Percentiles rank a stretch among this genome's conserved stretches.
Conservation (phyloP, 1,140 invertebrate species). For the Hyles euphorbiae region DNA sequence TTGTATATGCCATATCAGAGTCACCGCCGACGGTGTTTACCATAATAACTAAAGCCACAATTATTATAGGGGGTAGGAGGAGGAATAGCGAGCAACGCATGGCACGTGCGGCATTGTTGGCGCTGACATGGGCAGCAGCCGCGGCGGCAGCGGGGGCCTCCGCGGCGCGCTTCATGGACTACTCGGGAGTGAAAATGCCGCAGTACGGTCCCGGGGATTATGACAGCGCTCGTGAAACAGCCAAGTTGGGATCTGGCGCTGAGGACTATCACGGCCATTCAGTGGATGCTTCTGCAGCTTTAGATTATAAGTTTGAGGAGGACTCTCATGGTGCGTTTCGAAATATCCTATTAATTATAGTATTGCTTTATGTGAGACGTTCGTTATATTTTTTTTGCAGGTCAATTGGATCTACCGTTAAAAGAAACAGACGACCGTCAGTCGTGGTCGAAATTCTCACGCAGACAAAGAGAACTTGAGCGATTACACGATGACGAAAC, state of each 20-base stretch:
- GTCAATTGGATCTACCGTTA: slow-evolving; percentile 1
- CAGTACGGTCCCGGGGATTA: slow-evolving; percentile 38
- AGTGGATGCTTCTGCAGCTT: slow-evolving; percentile 32
- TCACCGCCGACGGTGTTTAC: too few relatives aligned
- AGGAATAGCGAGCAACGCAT: slow-evolving; percentile 17
- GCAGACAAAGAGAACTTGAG: slow-evolving; percentile 23
- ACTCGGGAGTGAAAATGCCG: slow-evolving; percentile 47
- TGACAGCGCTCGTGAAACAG: slow-evolving; percentile 20
- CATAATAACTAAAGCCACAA: too few relatives aligned
- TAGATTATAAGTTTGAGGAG: slow-evolving; percentile 52
- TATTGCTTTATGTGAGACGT: too few relatives aligned
- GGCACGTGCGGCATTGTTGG: slow-evolving; percentile 26
- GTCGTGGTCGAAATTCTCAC: slow-evolving; percentile 25
- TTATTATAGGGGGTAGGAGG: too few relatives aligned
- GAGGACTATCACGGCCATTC: slow-evolving; percentile 46
- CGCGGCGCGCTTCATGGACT: slow-evolving; percentile 40
- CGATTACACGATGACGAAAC: slow-evolving; percentile 2
- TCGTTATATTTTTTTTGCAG: background rate
- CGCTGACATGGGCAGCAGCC: slow-evolving; percentile 26
- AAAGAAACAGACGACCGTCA: slow-evolving; percentile 21
- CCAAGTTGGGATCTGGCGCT: slow-evolving; percentile 1
- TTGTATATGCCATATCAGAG: slow-evolving; percentile 13
- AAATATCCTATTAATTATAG: background rate
- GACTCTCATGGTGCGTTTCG: slow-evolving; percentile 10
- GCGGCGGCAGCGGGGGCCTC: slow-evolving; percentile 23